phyloP scores from a whole-genome alignment of 2,113 vertebrate genomes.

The Passer domesticus region DNA sequence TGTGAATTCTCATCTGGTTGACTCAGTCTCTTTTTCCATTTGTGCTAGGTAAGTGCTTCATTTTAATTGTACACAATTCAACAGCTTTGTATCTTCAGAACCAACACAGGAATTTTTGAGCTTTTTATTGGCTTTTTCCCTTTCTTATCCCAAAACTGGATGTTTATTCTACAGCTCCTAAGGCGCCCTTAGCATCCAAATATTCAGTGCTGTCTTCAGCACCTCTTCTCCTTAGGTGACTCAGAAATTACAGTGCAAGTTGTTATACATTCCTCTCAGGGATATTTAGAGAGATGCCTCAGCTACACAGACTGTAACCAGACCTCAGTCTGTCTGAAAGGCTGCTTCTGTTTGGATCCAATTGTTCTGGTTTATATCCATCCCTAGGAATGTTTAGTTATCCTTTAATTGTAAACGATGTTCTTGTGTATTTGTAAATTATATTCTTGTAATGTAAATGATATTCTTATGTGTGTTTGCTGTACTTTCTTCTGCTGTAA shows the following conservation, averaged over 20 bases:
- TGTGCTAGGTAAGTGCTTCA: background rate
- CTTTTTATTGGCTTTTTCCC: background rate
- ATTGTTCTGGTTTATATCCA: slow-evolving; percentile 23
- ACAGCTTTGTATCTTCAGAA: background rate
- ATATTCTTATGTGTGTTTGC: background rate
- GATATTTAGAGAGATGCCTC: background rate
- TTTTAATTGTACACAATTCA: background rate
- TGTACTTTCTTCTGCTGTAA: background rate
- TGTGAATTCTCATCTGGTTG: background rate
- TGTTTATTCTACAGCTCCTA: background rate
- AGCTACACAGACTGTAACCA: slow-evolving; percentile 31
- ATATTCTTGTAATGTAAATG: too few relatives aligned
- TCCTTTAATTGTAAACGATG: background rate
- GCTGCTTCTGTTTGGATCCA: slow-evolving; percentile 10
- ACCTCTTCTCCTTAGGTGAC: background rate
- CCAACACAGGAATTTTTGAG: background rate
- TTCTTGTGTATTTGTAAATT: background rate
- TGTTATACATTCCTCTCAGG: background rate
- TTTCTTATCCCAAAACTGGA: background rate
- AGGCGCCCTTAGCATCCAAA: background rate
- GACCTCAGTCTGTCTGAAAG: background rate
- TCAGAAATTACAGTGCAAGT: background rate
- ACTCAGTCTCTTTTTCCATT: background rate
- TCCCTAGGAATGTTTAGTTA: slow-evolving; percentile 5
- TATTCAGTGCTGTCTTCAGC: background rate